A percentile compares a stretch with the other conserved stretches of the same genome.
Conservation (phyloP, 2,113 vertebrate genomes). For the Ceuthmochares aereus region DNA sequence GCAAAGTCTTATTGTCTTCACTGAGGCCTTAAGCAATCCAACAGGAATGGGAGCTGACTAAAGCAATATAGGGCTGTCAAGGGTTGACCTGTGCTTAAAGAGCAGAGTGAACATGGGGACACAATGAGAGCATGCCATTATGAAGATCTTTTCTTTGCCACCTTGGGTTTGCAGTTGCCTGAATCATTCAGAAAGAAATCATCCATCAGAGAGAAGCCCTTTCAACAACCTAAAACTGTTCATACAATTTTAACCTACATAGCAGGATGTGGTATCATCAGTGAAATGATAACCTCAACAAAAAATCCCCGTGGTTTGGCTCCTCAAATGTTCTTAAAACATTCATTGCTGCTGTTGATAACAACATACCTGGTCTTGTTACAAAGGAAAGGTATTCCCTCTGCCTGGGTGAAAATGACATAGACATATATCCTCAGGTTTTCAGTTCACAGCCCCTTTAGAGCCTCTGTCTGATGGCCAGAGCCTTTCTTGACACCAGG, state of each 20-base stretch:
- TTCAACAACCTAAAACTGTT: neutral
- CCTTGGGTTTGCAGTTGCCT: neutral
- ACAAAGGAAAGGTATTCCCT: neutral
- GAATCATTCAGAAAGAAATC: neutral
- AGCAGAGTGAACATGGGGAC: neutral
- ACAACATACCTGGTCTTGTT: constrained; percentile 6
- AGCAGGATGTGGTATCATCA: neutral
- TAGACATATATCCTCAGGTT: neutral
- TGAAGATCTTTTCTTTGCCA: neutral
- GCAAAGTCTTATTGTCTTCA: neutral
- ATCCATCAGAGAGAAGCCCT: neutral
- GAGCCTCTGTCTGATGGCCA: neutral
- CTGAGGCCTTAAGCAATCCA: neutral
- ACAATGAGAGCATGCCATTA: accelerated
- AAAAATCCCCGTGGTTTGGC: neutral
- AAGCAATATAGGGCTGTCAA: neutral
- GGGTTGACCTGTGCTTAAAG: neutral
- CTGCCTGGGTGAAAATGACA: neutral
- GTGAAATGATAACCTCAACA: neutral
- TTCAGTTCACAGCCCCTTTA: neutral
- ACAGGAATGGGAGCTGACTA: neutral
- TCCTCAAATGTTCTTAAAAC: neutral
- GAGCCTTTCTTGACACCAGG: neutral
- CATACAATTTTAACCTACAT: accelerated
- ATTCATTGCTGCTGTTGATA: neutral